Percentiles rank a stretch among this genome's conserved stretches.
phyloP scores from a whole-genome alignment of 2,797 vertebrate genomes.

The Hapalemur alaotrensis region DNA sequence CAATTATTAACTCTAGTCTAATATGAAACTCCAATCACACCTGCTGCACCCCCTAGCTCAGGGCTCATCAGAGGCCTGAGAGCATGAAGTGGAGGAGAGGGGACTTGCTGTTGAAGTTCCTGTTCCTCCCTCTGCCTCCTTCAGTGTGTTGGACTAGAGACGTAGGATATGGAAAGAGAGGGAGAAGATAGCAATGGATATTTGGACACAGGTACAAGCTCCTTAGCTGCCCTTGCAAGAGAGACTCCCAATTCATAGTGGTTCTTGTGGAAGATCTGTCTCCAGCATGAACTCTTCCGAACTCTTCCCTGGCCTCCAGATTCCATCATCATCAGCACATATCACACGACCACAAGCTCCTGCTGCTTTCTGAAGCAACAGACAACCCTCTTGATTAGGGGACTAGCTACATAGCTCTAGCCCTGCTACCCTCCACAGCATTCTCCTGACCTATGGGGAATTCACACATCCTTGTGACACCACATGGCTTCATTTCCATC shows the following conservation, averaged over 20 bases:
- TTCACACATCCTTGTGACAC: background rate
- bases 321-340: background rate
- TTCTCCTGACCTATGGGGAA: background rate
- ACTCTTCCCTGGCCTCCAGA: background rate
- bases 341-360: background rate
- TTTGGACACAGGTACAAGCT: background rate
- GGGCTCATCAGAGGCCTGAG: background rate
- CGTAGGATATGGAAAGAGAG: background rate
- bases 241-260: background rate
- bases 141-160: background rate
- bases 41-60: background rate
- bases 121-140: background rate
- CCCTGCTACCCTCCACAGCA: background rate
- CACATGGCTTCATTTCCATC: background rate
- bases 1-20: background rate
- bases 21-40: background rate
- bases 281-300: background rate
- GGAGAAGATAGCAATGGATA: background rate
- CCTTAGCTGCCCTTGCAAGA: background rate
- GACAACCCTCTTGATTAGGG: background rate
- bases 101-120: background rate
- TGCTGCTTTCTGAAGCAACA: background rate
- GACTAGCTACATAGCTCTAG: background rate
- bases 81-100: fast-evolving
- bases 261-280: background rate